Evolutionary conservation across 2,888 invertebrate genomes (phyloP).

Genomic region (Harpalus rubripes): DNA sequence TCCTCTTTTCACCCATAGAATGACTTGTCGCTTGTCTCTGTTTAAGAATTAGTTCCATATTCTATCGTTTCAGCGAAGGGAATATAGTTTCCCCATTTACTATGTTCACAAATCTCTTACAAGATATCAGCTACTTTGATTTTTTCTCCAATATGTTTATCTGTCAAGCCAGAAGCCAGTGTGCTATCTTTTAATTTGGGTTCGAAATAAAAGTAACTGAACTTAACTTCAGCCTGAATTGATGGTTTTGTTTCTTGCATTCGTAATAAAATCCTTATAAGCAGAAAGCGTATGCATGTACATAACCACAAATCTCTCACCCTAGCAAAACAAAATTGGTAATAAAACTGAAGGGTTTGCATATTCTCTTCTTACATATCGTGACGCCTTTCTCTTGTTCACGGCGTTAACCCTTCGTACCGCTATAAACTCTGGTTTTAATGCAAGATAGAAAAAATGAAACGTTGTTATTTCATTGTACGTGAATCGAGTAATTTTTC

Average conservation of each 20-base stretch:
- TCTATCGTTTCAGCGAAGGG: too few relatives aligned
- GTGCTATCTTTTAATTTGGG: too few relatives aligned
- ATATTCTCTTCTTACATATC: neutral
- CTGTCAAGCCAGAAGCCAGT: too few relatives aligned
- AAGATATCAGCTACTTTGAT: too few relatives aligned
- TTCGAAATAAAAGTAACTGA: too few relatives aligned
- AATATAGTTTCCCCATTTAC: too few relatives aligned
- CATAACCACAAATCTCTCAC: neutral
- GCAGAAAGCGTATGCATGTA: neutral
- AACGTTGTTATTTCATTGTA: conserved; percentile 26
- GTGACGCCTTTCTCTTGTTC: conserved; percentile 16
- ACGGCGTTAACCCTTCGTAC: conserved; percentile 5
- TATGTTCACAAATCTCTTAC: too few relatives aligned
- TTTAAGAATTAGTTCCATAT: too few relatives aligned
- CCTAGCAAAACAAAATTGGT: neutral
- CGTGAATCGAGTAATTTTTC: conserved; percentile 13
- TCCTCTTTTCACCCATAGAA: too few relatives aligned
- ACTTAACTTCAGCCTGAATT: too few relatives aligned
- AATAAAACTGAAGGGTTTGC: conserved; percentile 1
- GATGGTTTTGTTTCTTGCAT: neutral
- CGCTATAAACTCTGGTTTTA: conserved; percentile 33
- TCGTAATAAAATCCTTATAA: neutral
- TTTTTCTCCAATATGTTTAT: too few relatives aligned
- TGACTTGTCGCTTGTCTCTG: too few relatives aligned
- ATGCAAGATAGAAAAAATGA: conserved; percentile 22